Evolutionary conservation across 2,797 vertebrate species (phyloP).

Genomic region (Eulemur rubriventer): DNA sequence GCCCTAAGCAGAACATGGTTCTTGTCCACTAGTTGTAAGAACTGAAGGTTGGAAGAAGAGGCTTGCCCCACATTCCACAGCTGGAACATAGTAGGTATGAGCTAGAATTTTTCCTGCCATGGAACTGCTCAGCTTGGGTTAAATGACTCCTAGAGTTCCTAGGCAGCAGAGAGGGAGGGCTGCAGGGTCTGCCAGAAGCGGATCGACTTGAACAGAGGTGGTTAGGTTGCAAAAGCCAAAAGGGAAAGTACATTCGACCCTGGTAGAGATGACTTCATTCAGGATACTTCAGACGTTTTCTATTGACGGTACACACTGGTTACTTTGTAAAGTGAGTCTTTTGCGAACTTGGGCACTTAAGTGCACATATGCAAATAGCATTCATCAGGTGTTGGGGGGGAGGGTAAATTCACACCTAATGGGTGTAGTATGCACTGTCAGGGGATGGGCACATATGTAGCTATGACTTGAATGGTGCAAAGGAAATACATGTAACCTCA

Average conservation of each 20-base stretch:
- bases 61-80: no score
- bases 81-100: neutral
- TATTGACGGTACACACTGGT: neutral
- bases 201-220: neutral
- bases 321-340: neutral
- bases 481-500: no score
- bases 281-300: neutral
- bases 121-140: neutral
- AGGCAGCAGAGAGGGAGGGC: neutral
- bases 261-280: neutral
- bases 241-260: neutral
- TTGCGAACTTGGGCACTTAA: neutral
- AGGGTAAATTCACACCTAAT: no score
- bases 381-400: no score
- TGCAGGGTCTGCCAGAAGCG: neutral
- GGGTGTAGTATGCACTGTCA: no score
- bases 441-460: no score
- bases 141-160: neutral
- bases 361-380: no score
- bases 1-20: neutral
- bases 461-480: no score
- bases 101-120: neutral
- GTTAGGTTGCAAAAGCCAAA: neutral
- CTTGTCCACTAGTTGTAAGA: neutral
- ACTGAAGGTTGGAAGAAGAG: neutral